Percentiles rank a stretch among this genome's conserved stretches.
Conservation (phyloP, 2,888 invertebrate genomes). For the Carpatolechia fugitivella region DNA sequence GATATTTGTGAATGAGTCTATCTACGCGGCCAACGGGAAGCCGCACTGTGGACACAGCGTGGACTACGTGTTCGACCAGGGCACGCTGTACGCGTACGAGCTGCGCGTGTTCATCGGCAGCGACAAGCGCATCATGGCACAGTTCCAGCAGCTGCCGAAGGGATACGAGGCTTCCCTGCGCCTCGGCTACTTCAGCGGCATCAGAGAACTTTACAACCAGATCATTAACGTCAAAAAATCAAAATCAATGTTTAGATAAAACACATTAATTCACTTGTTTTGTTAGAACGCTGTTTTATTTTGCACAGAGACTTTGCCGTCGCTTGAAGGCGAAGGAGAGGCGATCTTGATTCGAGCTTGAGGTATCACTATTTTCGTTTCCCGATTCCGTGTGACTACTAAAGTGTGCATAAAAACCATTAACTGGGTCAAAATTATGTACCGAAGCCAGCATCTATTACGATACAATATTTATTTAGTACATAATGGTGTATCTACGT, state of each 20-base stretch:
- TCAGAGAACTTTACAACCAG: slow-evolving; percentile 53
- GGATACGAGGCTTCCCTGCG: slow-evolving; percentile 51
- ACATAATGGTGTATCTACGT: slow-evolving; percentile 74
- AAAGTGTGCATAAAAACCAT: slow-evolving; percentile 46
- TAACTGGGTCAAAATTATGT: slow-evolving; percentile 62
- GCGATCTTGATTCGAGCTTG: not conserved
- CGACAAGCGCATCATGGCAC: slow-evolving; percentile 44
- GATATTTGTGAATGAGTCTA: slow-evolving; percentile 47
- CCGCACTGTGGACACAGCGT: slow-evolving; percentile 62
- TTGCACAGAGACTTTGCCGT: not conserved
- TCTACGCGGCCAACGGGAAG: slow-evolving; percentile 46
- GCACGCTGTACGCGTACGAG: slow-evolving; percentile 49
- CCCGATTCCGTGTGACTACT: slow-evolving; percentile 15
- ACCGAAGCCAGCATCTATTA: slow-evolving; percentile 55
- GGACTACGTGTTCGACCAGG: slow-evolving; percentile 50
- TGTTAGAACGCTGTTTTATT: not conserved
- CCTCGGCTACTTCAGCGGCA: slow-evolving; percentile 56
- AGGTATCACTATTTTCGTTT: not conserved
- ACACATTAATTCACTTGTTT: not conserved
- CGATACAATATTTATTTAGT: slow-evolving; percentile 75
- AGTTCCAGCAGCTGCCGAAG: slow-evolving; percentile 55
- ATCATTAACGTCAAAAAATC: slow-evolving; percentile 21
- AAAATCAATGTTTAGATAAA: not conserved
- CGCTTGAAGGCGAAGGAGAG: too few species aligned
- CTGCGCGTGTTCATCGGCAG: slow-evolving; percentile 61